phyloP scores from a whole-genome alignment of 2,888 invertebrate species.

The Anthophora plumipes region DNA sequence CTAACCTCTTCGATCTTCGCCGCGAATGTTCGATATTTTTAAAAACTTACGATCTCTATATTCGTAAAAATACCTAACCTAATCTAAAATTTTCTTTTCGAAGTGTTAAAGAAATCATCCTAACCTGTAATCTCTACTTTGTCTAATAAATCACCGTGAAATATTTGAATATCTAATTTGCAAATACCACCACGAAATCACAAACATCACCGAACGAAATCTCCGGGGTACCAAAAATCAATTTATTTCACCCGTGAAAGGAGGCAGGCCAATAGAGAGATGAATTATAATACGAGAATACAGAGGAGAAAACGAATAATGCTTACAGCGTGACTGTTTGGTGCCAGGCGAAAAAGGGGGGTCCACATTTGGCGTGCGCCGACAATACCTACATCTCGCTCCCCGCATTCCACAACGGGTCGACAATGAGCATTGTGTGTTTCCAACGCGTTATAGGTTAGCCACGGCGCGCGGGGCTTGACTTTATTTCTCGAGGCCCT shows the following conservation, averaged over 20 bases:
- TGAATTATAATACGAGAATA: neutral
- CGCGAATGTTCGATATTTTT: neutral
- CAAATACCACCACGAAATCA: no score
- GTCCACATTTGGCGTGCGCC: conserved; percentile 43
- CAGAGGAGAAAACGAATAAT: neutral
- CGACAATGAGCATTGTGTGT: conserved; percentile 69
- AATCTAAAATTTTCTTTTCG: no score
- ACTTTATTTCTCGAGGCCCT: conserved; percentile 60
- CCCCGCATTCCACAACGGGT: conserved; percentile 60
- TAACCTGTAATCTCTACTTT: no score
- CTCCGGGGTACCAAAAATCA: neutral
- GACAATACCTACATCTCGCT: conserved; percentile 62
- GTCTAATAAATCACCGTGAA: no score
- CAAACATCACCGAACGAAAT: no score
- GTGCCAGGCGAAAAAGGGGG: conserved; percentile 17
- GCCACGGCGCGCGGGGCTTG: conserved; percentile 47
- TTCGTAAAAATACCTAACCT: neutral
- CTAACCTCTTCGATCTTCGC: no score
- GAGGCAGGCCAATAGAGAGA: neutral
- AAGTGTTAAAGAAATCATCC: no score
- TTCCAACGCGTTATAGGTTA: conserved; percentile 50
- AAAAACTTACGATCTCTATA: neutral
- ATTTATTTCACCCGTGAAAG: neutral
- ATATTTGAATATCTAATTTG: no score
- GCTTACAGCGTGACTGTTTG: neutral